phyloP scores from a whole-genome alignment of 2,888 invertebrate species.

The Drosophila mimica region DNA sequence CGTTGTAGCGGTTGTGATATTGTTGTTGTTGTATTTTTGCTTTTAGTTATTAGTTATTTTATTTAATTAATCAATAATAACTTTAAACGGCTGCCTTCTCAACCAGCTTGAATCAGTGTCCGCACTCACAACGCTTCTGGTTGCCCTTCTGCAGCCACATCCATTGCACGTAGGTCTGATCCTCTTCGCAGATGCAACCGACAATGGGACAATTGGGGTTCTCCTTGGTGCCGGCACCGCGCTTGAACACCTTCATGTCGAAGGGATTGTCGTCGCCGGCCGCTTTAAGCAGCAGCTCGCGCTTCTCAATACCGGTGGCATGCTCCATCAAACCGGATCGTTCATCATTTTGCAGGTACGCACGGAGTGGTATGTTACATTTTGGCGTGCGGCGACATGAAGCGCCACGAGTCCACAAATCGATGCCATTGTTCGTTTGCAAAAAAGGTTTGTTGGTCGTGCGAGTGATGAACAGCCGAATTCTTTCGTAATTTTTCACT shows the following conservation, averaged over 20 bases:
- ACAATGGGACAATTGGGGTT: slow-evolving; percentile 94
- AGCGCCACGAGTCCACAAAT: slow-evolving; percentile 90
- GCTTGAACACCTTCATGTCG: slow-evolving; percentile 92
- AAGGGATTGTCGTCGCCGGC: slow-evolving; percentile 96
- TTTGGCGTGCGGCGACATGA: slow-evolving; percentile 88
- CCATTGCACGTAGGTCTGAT: slow-evolving; percentile 95
- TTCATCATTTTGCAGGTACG: slow-evolving; percentile 91
- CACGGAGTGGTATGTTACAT: slow-evolving; percentile 87
- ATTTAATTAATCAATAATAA: slow-evolving; percentile 76
- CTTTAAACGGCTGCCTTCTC: slow-evolving; percentile 90
- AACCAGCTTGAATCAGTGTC: slow-evolving; percentile 97
- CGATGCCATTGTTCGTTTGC: slow-evolving; percentile 88
- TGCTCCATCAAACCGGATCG: slow-evolving; percentile 96
- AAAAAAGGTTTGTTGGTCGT: slow-evolving; percentile 62
- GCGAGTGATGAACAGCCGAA: slow-evolving; percentile 67
- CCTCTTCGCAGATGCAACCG: slow-evolving; percentile 98
- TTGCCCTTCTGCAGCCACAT: slow-evolving; percentile 97
- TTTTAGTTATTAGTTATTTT: slow-evolving; percentile 69
- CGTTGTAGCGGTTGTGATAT: too few species aligned
- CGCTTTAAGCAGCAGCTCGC: slow-evolving; percentile 93
- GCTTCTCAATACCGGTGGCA: slow-evolving; percentile 96
- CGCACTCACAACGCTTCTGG: slow-evolving; percentile 97
- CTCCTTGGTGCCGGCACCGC: slow-evolving; percentile 93
- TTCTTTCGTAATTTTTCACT: slow-evolving; percentile 78
- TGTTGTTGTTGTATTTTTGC: slow-evolving; percentile 35